These are phyloP conservation scores for Acanthopleura granulata DNA, from an alignment of 2,888 invertebrate species.

Conservation along the genomic window DNA sequence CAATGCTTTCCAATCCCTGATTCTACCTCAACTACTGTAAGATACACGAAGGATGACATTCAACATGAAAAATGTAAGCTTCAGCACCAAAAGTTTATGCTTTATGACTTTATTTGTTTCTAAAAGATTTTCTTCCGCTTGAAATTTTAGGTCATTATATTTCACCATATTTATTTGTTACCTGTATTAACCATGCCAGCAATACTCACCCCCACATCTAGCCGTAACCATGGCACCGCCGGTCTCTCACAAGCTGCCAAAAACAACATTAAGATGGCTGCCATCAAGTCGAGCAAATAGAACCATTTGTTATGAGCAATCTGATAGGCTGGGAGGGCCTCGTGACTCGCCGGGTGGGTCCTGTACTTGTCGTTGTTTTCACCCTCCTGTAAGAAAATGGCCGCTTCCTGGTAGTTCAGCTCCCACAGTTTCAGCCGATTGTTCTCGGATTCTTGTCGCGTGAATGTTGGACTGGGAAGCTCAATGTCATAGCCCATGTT, in stretches of 20 bases:
- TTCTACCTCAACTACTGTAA: too few relatives aligned
- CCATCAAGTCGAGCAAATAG: slow-evolving; percentile 83
- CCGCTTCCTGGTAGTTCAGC: slow-evolving; percentile 91
- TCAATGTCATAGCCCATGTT: slow-evolving; percentile 41
- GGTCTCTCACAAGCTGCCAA: slow-evolving; percentile 87
- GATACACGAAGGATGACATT: too few relatives aligned
- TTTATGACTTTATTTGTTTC: too few relatives aligned
- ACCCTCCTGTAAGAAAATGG: slow-evolving; percentile 90
- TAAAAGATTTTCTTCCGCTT: not conserved
- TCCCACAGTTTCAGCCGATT: slow-evolving; percentile 75
- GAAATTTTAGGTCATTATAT: too few relatives aligned
- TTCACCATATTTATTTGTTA: too few relatives aligned
- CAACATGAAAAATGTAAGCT: too few relatives aligned
- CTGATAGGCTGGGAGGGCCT: slow-evolving; percentile 87
- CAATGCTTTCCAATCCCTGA: too few relatives aligned
- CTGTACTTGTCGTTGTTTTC: slow-evolving; percentile 92
- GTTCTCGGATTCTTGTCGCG: slow-evolving; percentile 23
- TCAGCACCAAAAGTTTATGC: too few relatives aligned
- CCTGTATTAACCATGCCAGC: not conserved
- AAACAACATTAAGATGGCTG: slow-evolving; percentile 80
- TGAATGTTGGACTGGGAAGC: slow-evolving; percentile 25
- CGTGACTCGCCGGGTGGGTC: slow-evolving; percentile 83
- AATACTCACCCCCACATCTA: slow-evolving; percentile 69
- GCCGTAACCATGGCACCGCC: slow-evolving; percentile 80
- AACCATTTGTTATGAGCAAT: slow-evolving; percentile 90